Evolutionary conservation across 2,888 invertebrate species (phyloP), one percentile per base, ranked within the genome.

Genomic region (Miltochrista miniata): DNA sequence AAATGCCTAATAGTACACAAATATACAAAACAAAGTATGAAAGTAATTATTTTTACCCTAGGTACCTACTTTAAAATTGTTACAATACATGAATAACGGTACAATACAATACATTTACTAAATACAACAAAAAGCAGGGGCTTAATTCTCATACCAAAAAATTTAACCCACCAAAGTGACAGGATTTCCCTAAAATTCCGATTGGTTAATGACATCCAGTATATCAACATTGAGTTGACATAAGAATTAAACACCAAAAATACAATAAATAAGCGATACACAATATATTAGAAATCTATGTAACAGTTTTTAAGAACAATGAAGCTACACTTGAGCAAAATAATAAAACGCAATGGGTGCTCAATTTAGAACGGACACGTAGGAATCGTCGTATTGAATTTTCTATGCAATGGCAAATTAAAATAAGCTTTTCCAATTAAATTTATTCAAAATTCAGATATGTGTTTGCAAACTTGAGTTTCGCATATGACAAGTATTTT

Each of bases 301-400:
- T n/a, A n/a, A n/a, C n/a, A n/a, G 18, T 24, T 24, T 24, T 24
- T 24, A 24, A 24, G 2, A 24, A 24, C 5, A 24, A 24, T 24
- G 18, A 24, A 24, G 18, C 63, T 64, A 59, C 70, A 65, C 54
- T 68, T 65, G 64, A 79, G 77, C 83, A 84, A 83, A 83, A 78
- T 73, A 70, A 83, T 71, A 78, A 77, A 75, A 74, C 69, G 67
- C 58, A 69, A 74, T 82, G 88, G 81, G 90, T 90, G 90, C 89
- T 90, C 89, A 90, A 90, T 87, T 85, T 74, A 69, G 76, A 61
- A 83, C 80, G 74, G 77, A 83, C 80, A 76, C 79, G 83, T 87
- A 86, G 85, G 88, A 86, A 84, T 84, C 79, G 78, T 81, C 76
- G 67, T 61, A 66, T 67, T 71, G 18, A 74, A 76, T 74, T 67